Evolutionary conservation across 2,113 vertebrate species (phyloP), one percentile per base, ranked within the genome.

Genomic region (Cisticola juncidis): DNA sequence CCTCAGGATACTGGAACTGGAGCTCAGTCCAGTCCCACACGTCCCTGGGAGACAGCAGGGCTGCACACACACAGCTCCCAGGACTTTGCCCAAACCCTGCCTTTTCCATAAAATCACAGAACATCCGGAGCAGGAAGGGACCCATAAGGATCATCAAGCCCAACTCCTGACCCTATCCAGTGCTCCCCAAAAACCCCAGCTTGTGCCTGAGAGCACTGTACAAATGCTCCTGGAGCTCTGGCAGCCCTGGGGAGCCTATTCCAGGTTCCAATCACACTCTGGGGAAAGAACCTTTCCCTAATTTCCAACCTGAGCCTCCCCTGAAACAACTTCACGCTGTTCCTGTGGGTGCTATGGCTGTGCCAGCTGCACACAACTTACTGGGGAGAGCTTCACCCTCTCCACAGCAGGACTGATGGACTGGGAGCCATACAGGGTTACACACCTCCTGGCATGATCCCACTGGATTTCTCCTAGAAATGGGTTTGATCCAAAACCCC

Each of bases 321-420:
- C 42, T 62, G 62, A 7, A 25, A 54, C 40, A 70, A 5, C 35
- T 36, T 11, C 14, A 20, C 4, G 62, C 47, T 48, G 7, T 16
- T 83, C 48, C 40, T 56, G 44, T 3, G 10, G 40, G 40, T 28
- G 12, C 48, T 14, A 1, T 20, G 3, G 2, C 71, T 26, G 29
- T 76, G 48, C 40, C 81, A 88, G 53, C 40, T 66, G 28, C 20
- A 51, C 28, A 17, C 36, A 57, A 3, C 14, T 42, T 11, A 21
- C 0, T 24, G 36, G 15, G 33, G 56, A 40, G 18, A 77, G 23
- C 9, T 56, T 61, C 4, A 3, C 4, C 22, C 4, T 60, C 45
- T 53, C 25, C 47, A 60, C 36, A 64, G 18, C 10, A 11, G 35
- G 23, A 12, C n/a, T 80, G 18, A 31, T 81, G 15, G 65, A 24